Base-by-base conservation (phyloP, 2,113 vertebrate species). In the Paracyprichromis sp. region DNA sequence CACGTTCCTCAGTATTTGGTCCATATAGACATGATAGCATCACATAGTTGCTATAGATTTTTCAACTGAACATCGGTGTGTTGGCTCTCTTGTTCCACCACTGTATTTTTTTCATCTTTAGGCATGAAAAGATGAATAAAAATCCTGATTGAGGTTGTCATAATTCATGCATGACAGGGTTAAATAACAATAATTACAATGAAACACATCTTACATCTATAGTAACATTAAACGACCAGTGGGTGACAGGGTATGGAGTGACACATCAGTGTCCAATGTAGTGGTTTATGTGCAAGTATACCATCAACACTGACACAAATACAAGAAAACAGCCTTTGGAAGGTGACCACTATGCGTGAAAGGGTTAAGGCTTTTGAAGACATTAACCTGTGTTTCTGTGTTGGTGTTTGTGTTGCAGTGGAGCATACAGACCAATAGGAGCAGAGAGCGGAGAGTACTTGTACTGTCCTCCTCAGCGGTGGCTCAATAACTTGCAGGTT, bases 391-490 rank as follows among this genome's bases (percentile, higher is more conserved):
- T 59, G 71, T 29, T 14, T 83, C 2, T 66, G 11, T 81, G 5
- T 73, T 6, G 54, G 34, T 36, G 7, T 76, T 53, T 89, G 4
- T 85, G 36, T 90, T 89, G 6, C 9, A 97, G 97, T 90, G 97
- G 97, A 4, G 86, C 92, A 3, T 95, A 94, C 88, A 94, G 97
- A 85, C 96, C 96, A 17, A 91, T 95, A 5, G 85, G 83, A 50
- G 97, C 96, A 24, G 84, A 94, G 82, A 96, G 95, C 54, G 97
- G 97, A 40, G 96, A 97, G 84, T 97, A 97, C 63, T 36, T 94
- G 82, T 97, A 96, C 86, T 97, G 96, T 24, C 97, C 96, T 78
- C 96, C 96, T 80, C 97, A 97, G 40, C 95, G 96, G 31, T 97
- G 97, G 97, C 91, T 97, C 52, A 95, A 96, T 87, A 97, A 97